A percentile compares a stretch with the other conserved stretches of the same genome.
These are phyloP conservation scores for Pachypanchax playfairii DNA, from an alignment of 2,113 vertebrate genomes.

Conservation along the genomic window DNA sequence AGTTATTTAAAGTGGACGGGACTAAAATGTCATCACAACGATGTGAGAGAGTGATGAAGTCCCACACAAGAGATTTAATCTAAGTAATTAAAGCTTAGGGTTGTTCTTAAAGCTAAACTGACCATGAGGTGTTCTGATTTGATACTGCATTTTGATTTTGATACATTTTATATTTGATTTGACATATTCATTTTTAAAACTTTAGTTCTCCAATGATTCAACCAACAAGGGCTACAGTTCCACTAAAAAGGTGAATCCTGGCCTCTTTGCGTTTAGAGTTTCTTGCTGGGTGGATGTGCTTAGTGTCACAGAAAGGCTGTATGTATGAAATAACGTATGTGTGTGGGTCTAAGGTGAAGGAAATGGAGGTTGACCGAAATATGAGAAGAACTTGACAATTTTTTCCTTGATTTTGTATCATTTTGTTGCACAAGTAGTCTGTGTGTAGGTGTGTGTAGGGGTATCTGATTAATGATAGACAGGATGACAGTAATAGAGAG, in stretches of 20 bases:
- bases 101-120: too few relatives aligned
- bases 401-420: conserved; percentile 34
- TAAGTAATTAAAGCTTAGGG: too few relatives aligned
- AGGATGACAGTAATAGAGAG: neutral
- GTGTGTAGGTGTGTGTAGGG: neutral
- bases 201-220: conserved; percentile 59
- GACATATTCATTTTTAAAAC: conserved; percentile 52
- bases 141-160: too few relatives aligned
- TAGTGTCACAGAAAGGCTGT: conserved; percentile 32
- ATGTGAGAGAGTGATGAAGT: too few relatives aligned
- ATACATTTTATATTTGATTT: too few relatives aligned
- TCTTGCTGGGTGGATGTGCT: conserved; percentile 31
- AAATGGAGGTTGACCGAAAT: conserved; percentile 5
- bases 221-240: conserved; percentile 55
- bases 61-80: too few relatives aligned
- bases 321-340: conserved; percentile 27
- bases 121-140: too few relatives aligned
- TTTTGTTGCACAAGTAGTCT: neutral
- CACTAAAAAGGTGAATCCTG: conserved; percentile 64
- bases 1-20: too few relatives aligned
- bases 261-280: conserved; percentile 35
- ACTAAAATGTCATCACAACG: too few relatives aligned
- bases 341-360: conserved; percentile 20
- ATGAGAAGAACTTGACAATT: conserved; percentile 19
- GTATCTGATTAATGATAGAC: neutral